Evolutionary conservation across 2,888 invertebrate genomes (phyloP).

Genomic region (Apotomis betuletana): DNA sequence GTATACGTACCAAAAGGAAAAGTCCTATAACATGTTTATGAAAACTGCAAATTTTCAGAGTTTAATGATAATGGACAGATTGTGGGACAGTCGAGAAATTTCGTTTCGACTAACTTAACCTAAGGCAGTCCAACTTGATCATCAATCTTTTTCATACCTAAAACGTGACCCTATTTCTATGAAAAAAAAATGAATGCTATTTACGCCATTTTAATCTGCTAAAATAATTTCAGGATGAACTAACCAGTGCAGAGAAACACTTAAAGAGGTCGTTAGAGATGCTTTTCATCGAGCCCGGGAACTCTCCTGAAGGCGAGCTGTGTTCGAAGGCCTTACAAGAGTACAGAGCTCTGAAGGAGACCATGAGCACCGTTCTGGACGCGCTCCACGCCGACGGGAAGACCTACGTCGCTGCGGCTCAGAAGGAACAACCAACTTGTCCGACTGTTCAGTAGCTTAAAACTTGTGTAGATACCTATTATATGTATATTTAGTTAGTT

Average conservation of each 20-base stretch:
- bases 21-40: too few species aligned
- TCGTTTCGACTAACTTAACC: too few species aligned
- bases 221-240: constrained; percentile 66
- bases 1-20: too few species aligned
- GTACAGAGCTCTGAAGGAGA: constrained; percentile 82
- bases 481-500: not conserved
- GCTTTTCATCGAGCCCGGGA: constrained; percentile 87
- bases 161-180: too few species aligned
- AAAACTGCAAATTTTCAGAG: too few species aligned
- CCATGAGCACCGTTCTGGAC: constrained; percentile 69
- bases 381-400: constrained; percentile 68
- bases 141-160: too few species aligned
- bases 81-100: too few species aligned
- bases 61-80: too few species aligned
- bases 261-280: constrained; percentile 86
- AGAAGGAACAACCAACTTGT: constrained; percentile 45
- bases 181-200: too few species aligned
- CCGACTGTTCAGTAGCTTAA: constrained; percentile 18
- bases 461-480: not conserved
- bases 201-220: too few species aligned
- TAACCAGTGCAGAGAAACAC: constrained; percentile 83
- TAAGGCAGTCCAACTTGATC: too few species aligned
- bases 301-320: constrained; percentile 88
- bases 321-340: constrained; percentile 87
- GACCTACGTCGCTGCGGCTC: constrained; percentile 55